Evolutionary conservation across 37 sponge, comb jelly and placozoan species (phyloP), one percentile per base, ranked within the genome.

Genomic region (Ianthella basta): DNA sequence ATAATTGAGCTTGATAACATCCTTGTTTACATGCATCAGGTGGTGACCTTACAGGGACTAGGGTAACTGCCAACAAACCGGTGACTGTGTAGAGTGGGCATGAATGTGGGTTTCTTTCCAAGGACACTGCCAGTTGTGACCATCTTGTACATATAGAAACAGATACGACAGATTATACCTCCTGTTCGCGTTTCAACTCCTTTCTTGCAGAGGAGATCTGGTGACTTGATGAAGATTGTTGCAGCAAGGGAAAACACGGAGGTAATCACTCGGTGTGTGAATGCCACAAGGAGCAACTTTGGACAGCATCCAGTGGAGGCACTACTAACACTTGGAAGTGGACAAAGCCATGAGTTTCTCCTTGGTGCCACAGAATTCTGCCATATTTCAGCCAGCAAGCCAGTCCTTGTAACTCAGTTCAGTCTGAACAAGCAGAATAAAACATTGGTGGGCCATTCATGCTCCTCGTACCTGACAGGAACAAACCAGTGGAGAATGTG

Each of bases 91-190:
- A 75, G 10, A 75, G 78, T 50, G 78, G 78, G 10, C 78, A 75
- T 41, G 78, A 75, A 24, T 75, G 78, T 75, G 78, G 24, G 2
- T 41, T 75, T 24, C 38, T 50, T 41, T 50, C 44, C 16, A 44
- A 15, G 15, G 4, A 19, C 20, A 89, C 89, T 44, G 95, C 84
- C 55, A 18, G 25, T 19, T 75, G 78, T 36, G 78, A 75, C 25
- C 78, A 75, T 24, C 44, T 75, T 13, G 78, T 75, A n/a, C n/a
- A n/a, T n/a, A n/a, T n/a, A n/a, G 38, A 53, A 75, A 24, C 78
- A 75, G 78, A 12, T n/a, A n/a, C n/a, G n/a, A n/a, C n/a, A n/a
- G n/a, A n/a, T n/a, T n/a, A n/a, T n/a, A n/a, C n/a, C n/a, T n/a
- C n/a, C n/a, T n/a, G n/a, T n/a, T n/a, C n/a, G 40, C 25, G 37